Evolutionary conservation across 2,888 invertebrate genomes (phyloP).

Genomic region (Archips crataeganus): DNA sequence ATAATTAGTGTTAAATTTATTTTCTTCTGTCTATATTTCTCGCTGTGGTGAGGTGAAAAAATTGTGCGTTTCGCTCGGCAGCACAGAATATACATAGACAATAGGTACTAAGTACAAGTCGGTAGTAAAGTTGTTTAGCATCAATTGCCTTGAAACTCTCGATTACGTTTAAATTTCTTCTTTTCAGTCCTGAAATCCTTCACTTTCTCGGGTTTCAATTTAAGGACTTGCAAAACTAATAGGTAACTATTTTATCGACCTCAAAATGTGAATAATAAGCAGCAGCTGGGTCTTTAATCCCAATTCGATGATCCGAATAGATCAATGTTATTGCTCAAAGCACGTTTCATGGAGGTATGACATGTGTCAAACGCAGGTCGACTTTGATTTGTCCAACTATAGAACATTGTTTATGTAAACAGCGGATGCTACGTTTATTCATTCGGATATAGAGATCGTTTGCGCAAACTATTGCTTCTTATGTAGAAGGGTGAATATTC

Average conservation of each 20-base stretch:
- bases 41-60: too few species aligned
- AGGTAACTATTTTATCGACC: neutral
- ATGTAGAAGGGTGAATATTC: neutral
- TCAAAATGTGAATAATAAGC: neutral
- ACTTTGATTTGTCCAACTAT: conserved; percentile 67
- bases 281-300: conserved; percentile 35
- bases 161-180: too few species aligned
- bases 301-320: conserved; percentile 33
- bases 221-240: too few species aligned
- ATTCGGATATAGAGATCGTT: conserved; percentile 29
- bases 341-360: conserved; percentile 57
- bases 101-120: too few species aligned
- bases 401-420: conserved; percentile 76
- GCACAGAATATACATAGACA: too few species aligned
- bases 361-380: conserved; percentile 72
- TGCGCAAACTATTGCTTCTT: conserved; percentile 22
- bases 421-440: conserved; percentile 72
- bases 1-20: too few species aligned
- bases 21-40: too few species aligned
- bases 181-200: too few species aligned
- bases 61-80: too few species aligned
- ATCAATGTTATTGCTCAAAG: conserved; percentile 48
- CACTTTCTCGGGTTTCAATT: too few species aligned
- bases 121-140: too few species aligned
- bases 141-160: too few species aligned